phyloP scores from a whole-genome alignment of 2,113 vertebrate species.

The Seriola quinqueradiata region DNA sequence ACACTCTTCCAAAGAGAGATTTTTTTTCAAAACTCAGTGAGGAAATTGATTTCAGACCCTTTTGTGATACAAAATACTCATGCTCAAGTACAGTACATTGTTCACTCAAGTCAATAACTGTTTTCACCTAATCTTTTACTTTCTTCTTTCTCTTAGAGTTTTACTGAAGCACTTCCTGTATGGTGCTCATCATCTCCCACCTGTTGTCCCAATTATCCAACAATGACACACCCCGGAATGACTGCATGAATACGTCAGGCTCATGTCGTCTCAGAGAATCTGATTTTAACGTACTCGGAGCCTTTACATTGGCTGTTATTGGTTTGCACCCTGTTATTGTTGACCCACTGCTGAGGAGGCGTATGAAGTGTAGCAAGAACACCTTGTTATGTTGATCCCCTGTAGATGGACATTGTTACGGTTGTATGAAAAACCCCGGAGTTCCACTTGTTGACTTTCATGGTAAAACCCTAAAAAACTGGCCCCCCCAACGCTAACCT shows the following conservation, averaged over 20 bases:
- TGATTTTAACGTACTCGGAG: neutral
- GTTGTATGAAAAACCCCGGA: neutral
- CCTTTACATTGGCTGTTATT: neutral
- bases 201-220: neutral
- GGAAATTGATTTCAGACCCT: neutral
- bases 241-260: neutral
- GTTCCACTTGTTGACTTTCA: neutral
- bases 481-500: neutral
- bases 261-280: neutral
- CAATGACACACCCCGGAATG: neutral
- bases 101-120: neutral
- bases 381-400: neutral
- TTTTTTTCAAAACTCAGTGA: neutral
- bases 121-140: neutral
- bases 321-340: neutral
- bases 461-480: neutral
- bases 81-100: neutral
- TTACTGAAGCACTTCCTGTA: neutral
- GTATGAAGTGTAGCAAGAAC: neutral
- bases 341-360: neutral
- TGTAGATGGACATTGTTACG: neutral
- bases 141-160: neutral
- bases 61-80: neutral
- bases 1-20: neutral
- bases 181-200: neutral